A percentile compares a stretch with the other conserved stretches of the same genome.
phyloP scores from a whole-genome alignment of 2,888 invertebrate species.

The Chrysomela aeneicollis region DNA sequence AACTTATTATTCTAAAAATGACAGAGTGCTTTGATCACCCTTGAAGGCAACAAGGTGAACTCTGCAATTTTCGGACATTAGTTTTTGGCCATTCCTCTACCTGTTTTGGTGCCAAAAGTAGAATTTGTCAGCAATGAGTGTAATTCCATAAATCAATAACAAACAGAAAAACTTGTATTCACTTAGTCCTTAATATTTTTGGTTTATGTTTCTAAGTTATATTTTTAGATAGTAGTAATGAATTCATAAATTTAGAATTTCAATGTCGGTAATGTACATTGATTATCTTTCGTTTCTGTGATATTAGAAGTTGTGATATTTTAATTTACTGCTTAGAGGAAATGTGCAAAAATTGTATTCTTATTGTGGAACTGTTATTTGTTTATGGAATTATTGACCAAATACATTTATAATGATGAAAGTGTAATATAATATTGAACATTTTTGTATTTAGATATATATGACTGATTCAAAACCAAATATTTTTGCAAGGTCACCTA shows the following conservation, averaged over 20 bases:
- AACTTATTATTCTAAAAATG: neutral
- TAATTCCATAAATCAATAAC: slow-evolving; percentile 41
- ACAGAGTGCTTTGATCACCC: neutral
- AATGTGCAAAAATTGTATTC: slow-evolving; percentile 16
- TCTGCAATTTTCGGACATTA: neutral
- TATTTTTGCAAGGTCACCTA: slow-evolving; percentile 46
- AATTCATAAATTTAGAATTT: neutral
- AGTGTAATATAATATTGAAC: slow-evolving; percentile 49
- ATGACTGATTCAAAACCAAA: slow-evolving; percentile 50
- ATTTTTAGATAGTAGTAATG: neutral
- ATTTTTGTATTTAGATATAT: slow-evolving; percentile 49
- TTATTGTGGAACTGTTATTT: slow-evolving; percentile 28
- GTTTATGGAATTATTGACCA: slow-evolving; percentile 43
- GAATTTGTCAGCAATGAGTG: slow-evolving; percentile 37
- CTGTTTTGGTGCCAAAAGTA: slow-evolving; percentile 46
- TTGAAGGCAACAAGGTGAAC: neutral
- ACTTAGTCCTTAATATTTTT: neutral
- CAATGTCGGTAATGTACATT: neutral
- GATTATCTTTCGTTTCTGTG: slow-evolving; percentile 32
- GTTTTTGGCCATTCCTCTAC: slow-evolving; percentile 1
- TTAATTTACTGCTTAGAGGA: slow-evolving; percentile 23
- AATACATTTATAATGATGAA: slow-evolving; percentile 42
- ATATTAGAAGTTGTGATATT: slow-evolving; percentile 36
- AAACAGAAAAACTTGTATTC: slow-evolving; percentile 15
- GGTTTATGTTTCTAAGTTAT: slow-evolving; percentile 16